A percentile compares a stretch with the other conserved stretches of the same genome.
These are phyloP conservation scores for Netelia fuscicornis DNA, from an alignment of 2,888 invertebrate genomes.

Conservation along the genomic window DNA sequence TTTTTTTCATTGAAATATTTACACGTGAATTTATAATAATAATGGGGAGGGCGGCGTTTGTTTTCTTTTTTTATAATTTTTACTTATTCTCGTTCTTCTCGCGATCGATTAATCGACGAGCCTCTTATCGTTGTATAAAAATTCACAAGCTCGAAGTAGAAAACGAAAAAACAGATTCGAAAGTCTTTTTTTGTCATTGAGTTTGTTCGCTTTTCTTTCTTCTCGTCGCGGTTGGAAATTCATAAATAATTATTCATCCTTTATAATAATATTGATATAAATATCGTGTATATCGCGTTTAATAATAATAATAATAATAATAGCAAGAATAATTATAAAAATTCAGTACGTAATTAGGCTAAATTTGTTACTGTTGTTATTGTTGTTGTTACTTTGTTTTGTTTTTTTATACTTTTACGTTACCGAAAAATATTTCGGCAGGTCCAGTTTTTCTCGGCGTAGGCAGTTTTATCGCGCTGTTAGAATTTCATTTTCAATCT, in stretches of 20 bases:
- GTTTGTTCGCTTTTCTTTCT: conserved; percentile 43
- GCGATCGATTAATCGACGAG: conserved; percentile 34
- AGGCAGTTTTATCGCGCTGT: conserved; percentile 55
- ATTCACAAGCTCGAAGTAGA: conserved; percentile 47
- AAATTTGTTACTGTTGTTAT: conserved; percentile 49
- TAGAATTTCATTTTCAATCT: conserved; percentile 43
- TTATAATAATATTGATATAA: conserved; percentile 71
- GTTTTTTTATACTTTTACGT: conserved; percentile 79
- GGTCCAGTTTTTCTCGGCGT: conserved; percentile 72
- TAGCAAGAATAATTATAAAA: conserved; percentile 53
- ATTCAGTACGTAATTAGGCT: conserved; percentile 62
- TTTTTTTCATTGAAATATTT: conserved; percentile 66
- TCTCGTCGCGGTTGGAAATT: conserved; percentile 72
- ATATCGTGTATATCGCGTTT: conserved; percentile 62
- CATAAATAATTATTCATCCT: conserved; percentile 81
- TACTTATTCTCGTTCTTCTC: conserved; percentile 15
- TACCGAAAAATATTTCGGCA: conserved; percentile 80
- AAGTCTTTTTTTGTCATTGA: conserved; percentile 20
- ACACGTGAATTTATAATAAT: conserved; percentile 59
- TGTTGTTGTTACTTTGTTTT: too few species aligned
- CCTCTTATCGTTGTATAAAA: conserved; percentile 51
- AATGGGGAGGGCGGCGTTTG: conserved; percentile 10
- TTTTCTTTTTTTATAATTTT: conserved; percentile 10
- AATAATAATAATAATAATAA: conserved; percentile 44
- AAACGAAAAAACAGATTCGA: conserved; percentile 29